A percentile compares a stretch with the other conserved stretches of the same genome.
Conservation (phyloP, 2,797 vertebrate species). For the Pitangus sulphuratus region DNA sequence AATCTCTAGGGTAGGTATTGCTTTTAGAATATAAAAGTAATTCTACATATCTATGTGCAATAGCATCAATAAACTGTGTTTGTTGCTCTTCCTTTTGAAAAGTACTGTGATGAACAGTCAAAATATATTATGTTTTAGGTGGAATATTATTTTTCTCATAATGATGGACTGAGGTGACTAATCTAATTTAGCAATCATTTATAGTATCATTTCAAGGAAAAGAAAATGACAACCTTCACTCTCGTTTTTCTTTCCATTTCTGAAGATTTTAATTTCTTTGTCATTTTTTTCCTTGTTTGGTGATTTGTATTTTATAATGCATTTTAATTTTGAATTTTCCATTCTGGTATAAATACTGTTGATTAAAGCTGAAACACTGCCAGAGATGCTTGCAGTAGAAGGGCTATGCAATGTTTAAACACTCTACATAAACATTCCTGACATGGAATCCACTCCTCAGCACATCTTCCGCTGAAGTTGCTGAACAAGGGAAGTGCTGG, state of each 20-base stretch:
- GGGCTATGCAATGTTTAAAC: background rate
- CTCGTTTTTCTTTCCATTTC: background rate
- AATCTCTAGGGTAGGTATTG: background rate
- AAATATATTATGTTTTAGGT: background rate
- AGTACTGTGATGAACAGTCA: background rate
- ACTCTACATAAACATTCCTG: background rate
- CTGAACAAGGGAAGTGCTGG: background rate
- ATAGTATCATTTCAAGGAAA: background rate
- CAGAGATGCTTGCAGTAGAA: background rate
- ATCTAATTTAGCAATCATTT: background rate
- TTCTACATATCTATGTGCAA: background rate
- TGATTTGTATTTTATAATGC: background rate
- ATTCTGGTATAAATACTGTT: background rate
- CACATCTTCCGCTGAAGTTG: background rate
- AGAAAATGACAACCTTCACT: background rate
- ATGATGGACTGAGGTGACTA: background rate
- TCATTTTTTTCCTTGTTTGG: fast-evolving
- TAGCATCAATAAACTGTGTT: background rate
- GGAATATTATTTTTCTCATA: background rate
- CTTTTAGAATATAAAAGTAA: background rate
- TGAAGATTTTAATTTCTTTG: background rate
- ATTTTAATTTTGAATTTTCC: conserved; percentile 12
- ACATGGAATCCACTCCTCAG: background rate
- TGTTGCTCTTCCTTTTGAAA: background rate
- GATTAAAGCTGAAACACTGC: conserved; percentile 1